Conservation (phyloP, 2,113 vertebrate genomes). For the Phalacrocorax aristotelis region DNA sequence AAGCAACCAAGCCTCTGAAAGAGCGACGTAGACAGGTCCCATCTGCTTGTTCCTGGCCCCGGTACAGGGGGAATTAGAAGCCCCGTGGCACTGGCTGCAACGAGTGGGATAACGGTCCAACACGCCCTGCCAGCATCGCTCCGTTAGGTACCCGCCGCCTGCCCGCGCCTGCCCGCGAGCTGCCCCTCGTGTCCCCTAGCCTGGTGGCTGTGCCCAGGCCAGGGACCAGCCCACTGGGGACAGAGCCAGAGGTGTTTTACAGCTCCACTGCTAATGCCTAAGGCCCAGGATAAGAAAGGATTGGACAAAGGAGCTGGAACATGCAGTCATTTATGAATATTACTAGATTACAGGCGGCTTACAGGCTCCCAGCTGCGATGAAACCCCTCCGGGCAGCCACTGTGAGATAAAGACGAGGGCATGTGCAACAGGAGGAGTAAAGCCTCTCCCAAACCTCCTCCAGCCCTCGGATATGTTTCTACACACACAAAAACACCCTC, state of each 20-base stretch:
- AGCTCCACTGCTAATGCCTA: neutral
- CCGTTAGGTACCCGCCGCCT: neutral
- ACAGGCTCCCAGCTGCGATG: neutral
- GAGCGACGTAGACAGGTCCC: neutral
- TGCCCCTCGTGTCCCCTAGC: neutral
- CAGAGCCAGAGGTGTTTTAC: neutral
- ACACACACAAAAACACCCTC: neutral
- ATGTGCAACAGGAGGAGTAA: neutral
- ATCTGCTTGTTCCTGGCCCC: neutral
- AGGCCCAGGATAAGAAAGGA: neutral
- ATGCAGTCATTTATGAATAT: neutral
- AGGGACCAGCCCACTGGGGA: neutral
- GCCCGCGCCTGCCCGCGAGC: rapidly evolving
- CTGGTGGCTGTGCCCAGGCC: neutral
- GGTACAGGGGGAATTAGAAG: neutral
- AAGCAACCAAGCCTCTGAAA: neutral
- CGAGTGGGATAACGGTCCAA: rapidly evolving
- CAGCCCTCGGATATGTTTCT: neutral
- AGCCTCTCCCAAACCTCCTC: neutral
- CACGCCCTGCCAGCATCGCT: rapidly evolving
- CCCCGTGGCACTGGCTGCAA: neutral
- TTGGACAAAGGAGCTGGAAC: neutral
- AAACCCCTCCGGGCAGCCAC: neutral
- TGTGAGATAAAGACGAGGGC: rapidly evolving
- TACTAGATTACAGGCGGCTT: neutral